These are phyloP conservation scores for Lasius fuliginosus DNA, from an alignment of 2,888 invertebrate species.

Conservation along the genomic window DNA sequence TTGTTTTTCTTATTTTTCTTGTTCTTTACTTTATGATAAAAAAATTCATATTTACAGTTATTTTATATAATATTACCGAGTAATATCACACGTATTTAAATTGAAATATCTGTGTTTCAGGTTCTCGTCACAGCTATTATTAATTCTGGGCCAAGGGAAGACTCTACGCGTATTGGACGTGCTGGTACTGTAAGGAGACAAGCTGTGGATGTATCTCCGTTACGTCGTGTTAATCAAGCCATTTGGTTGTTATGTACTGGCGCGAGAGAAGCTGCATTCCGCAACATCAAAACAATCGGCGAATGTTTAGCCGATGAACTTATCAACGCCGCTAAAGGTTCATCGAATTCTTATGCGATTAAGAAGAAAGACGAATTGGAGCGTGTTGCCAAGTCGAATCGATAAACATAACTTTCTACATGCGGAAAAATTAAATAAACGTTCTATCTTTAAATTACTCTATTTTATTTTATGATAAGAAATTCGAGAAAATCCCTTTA, in stretches of 20 bases:
- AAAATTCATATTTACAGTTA: neutral
- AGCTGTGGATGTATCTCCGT: slow-evolving; percentile 99
- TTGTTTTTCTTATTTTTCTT: neutral
- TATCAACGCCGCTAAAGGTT: slow-evolving; percentile 99
- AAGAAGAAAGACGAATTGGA: slow-evolving; percentile 99
- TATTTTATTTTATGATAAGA: slow-evolving; percentile 4
- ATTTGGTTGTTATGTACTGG: slow-evolving; percentile 99
- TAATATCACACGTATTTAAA: neutral
- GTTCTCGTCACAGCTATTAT: slow-evolving; percentile 98
- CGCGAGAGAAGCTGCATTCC: slow-evolving; percentile 99
- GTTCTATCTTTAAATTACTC: slow-evolving; percentile 69
- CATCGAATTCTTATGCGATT: slow-evolving; percentile 99
- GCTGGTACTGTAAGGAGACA: slow-evolving; percentile 99
- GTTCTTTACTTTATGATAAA: neutral
- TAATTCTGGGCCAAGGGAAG: slow-evolving; percentile 99
- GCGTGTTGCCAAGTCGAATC: slow-evolving; percentile 99
- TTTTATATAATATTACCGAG: neutral
- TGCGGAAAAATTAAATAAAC: slow-evolving; percentile 69
- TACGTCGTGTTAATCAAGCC: slow-evolving; percentile 99
- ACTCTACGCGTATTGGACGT: slow-evolving; percentile 99
- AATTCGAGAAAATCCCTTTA: neutral
- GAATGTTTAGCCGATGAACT: slow-evolving; percentile 99
- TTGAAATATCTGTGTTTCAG: slow-evolving; percentile 85
- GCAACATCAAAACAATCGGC: slow-evolving; percentile 99
- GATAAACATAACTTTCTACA: slow-evolving; percentile 90